Conservation (phyloP, 2,113 vertebrate genomes). For the Corvus moneduloides region DNA sequence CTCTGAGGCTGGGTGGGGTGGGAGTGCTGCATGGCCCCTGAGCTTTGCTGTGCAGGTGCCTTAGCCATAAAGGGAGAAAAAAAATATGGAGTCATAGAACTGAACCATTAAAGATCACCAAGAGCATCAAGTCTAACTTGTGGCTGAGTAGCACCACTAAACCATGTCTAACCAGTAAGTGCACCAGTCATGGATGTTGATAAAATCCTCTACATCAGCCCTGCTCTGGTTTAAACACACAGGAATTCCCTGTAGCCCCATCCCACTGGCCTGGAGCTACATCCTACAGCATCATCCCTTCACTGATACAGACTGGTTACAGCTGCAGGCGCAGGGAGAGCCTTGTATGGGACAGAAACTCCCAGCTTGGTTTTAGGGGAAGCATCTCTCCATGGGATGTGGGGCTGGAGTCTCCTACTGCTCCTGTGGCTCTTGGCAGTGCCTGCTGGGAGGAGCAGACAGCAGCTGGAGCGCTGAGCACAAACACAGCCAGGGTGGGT, state of each 20-base stretch:
- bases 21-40: accelerated
- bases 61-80: not conserved
- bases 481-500: not conserved
- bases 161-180: not conserved
- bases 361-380: not conserved
- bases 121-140: not conserved
- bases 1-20: not conserved
- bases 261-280: not conserved
- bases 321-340: not conserved
- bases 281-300: not conserved
- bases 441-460: not conserved
- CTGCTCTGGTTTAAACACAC: not conserved
- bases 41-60: not conserved
- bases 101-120: not conserved
- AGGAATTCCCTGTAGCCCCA: not conserved
- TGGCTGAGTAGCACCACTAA: not conserved
- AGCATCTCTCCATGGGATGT: not conserved
- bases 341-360: accelerated
- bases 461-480: not conserved
- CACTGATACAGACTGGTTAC: accelerated
- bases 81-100: not conserved
- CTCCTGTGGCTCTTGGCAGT: not conserved
- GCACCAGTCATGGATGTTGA: not conserved
- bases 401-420: not conserved
- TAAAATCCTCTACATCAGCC: not conserved